Evolutionary conservation across 2,888 invertebrate species (phyloP).

Genomic region (Macaria liturata): DNA sequence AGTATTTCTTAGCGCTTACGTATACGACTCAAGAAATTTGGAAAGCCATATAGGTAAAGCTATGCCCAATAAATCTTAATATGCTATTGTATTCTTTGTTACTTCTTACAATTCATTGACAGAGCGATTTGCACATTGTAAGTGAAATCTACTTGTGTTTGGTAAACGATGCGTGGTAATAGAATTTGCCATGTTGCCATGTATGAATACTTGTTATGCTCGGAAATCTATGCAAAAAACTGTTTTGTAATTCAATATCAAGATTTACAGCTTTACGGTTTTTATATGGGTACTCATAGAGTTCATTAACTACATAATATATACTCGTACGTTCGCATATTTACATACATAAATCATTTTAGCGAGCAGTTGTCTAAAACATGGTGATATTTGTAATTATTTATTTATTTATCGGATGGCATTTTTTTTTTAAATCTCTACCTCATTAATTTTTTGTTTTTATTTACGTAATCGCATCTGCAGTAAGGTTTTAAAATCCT

Average conservation of each 20-base stretch:
- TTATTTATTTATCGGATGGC: no score
- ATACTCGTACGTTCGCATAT: no score
- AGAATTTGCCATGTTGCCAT: conserved; percentile 28
- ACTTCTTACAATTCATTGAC: conserved; percentile 48
- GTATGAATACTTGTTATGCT: conserved; percentile 18
- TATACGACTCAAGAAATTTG: conserved; percentile 37
- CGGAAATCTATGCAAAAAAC: conserved; percentile 20
- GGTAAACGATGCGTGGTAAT: conserved; percentile 40
- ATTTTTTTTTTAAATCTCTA: no score
- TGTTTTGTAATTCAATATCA: conserved; percentile 20
- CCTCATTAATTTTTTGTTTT: no score
- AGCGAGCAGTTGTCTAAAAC: no score
- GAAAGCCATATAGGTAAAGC: conserved; percentile 44
- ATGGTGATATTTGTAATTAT: no score
- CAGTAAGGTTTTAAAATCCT: no score
- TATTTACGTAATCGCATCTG: no score
- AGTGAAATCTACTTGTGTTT: conserved; percentile 47
- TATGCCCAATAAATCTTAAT: conserved; percentile 59
- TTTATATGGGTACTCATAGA: no score
- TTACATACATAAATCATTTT: no score
- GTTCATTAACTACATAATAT: no score
- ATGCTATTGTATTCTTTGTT: conserved; percentile 61
- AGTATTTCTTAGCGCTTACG: no score
- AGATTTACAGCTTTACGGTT: conserved; percentile 8
- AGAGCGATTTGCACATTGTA: conserved; percentile 41